phyloP scores from a whole-genome alignment of 2,797 vertebrate species.

The Parauchenoglanis ngamensis region DNA sequence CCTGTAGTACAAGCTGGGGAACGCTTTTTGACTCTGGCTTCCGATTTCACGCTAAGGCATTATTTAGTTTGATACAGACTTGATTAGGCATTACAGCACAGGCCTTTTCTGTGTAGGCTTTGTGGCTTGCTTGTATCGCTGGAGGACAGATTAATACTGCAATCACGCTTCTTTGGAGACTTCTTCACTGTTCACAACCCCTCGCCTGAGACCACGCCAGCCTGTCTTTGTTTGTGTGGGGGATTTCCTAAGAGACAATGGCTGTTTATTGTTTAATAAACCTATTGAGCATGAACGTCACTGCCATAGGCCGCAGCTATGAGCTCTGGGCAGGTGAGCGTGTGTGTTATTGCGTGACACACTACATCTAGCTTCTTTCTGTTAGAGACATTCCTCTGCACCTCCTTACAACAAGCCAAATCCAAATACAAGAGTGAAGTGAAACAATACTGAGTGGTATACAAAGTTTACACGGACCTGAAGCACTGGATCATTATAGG shows the following conservation, averaged over 20 bases:
- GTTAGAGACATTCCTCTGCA: not conserved
- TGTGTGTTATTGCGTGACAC: not conserved
- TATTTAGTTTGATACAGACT: conserved; percentile 80
- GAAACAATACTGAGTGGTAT: not conserved
- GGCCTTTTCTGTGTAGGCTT: conserved; percentile 61
- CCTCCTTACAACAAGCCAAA: not conserved
- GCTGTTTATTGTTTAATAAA: conserved; percentile 52
- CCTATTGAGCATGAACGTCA: conserved; percentile 38
- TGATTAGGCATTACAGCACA: conserved; percentile 75
- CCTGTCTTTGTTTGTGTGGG: conserved; percentile 59
- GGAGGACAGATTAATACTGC: conserved; percentile 75
- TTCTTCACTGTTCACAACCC: conserved; percentile 57
- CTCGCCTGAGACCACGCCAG: conserved; percentile 51
- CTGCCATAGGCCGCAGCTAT: conserved; percentile 31
- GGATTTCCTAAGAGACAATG: conserved; percentile 36
- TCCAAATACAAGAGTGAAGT: not conserved
- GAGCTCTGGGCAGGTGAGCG: conserved; percentile 12
- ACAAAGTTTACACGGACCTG: not conserved
- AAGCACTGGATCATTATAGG: not conserved
- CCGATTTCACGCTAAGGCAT: conserved; percentile 77
- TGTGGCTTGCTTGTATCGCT: conserved; percentile 66
- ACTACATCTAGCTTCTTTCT: not conserved
- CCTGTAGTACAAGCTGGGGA: conserved; percentile 74
- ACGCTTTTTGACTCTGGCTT: conserved; percentile 75
- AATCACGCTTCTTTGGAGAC: conserved; percentile 70